phyloP scores from a whole-genome alignment of 1,140 invertebrate genomes.

The Pogonomyrmex californicus region DNA sequence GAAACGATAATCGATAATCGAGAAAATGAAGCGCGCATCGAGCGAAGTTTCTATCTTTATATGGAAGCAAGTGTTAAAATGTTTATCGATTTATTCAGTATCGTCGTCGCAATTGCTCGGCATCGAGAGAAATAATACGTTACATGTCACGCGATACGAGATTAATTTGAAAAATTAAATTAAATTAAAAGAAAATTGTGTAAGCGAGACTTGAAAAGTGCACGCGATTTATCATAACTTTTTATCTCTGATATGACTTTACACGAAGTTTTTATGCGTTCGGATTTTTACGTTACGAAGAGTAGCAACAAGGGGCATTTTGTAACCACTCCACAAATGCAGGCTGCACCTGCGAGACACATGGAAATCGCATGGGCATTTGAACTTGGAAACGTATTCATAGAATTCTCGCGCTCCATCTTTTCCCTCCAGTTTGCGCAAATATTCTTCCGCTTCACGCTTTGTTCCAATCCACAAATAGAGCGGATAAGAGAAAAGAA shows the following conservation, averaged over 20 bases:
- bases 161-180: constrained; percentile 9
- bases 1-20: not conserved
- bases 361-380: constrained; percentile 80
- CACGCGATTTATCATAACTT: constrained; percentile 9
- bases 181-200: not conserved
- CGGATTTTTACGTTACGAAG: not conserved
- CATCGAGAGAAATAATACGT: not conserved
- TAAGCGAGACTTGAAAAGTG: not conserved
- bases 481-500: constrained; percentile 46
- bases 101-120: not conserved
- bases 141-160: not conserved
- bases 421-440: constrained; percentile 32
- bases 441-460: constrained; percentile 66
- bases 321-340: constrained; percentile 13
- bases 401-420: constrained; percentile 72
- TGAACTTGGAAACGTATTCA: constrained; percentile 82
- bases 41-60: not conserved
- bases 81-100: constrained; percentile 7
- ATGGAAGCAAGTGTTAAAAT: not conserved
- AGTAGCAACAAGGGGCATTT: not conserved
- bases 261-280: constrained; percentile 25
- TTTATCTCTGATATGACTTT: not conserved
- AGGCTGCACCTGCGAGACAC: constrained; percentile 54
- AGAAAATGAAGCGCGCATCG: not conserved
- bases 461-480: constrained; percentile 66